Evolutionary conservation across 2,888 invertebrate species (phyloP), one percentile per base, ranked within the genome.

Genomic region (Ophioninae sp.): DNA sequence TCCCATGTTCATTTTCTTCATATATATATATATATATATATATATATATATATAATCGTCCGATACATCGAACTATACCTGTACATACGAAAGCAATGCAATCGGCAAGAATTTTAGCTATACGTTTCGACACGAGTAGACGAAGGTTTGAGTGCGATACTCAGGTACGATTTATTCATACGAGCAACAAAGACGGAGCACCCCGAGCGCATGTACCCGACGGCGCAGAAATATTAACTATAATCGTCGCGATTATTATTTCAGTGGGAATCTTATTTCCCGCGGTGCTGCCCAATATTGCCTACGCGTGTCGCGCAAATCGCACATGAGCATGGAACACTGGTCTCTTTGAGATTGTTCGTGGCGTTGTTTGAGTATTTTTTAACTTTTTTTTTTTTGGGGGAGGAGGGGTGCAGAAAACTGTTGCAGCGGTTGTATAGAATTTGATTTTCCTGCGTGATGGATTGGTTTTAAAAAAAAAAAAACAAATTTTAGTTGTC

Each of bases 211-310:
- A 37, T 72, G 41, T 56, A 30, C 41, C 10, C 61, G 74, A 69
- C 68, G 39, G n/a, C 62, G 39, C 50, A 56, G 56, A 74, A 41
- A 64, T 79, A 70, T 74, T 74, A 69, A 21, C 50, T 44, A 82
- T 82, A 82, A 82, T 82, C 74, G 56, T 69, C 30, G 82, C 10
- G n/a, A 37, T 74, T 78, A 64, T 74, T 67, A 67, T 64, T 64
- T 59, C 79, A 70, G 64, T 70, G 69, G 70, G 75, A 79, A 79
- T 70, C 65, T 69, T 62, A 30, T 73, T 69, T 82, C 69, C 44
- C 23, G 30, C 74, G 59, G 57, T 65, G 20, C 56, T 41, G 61
- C 50, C 64, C 7, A n/a, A 39, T 65, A 13, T 64, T 64, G 23
- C 62, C 62, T 44, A 23, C 20, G 21, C 62, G 6, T 17, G 6